A percentile compares a stretch with the other conserved stretches of the same genome.
phyloP scores from a whole-genome alignment of 30 jellyfish, hydroid and myxozoan species.

The Hydractinia symbiolongicarpus region DNA sequence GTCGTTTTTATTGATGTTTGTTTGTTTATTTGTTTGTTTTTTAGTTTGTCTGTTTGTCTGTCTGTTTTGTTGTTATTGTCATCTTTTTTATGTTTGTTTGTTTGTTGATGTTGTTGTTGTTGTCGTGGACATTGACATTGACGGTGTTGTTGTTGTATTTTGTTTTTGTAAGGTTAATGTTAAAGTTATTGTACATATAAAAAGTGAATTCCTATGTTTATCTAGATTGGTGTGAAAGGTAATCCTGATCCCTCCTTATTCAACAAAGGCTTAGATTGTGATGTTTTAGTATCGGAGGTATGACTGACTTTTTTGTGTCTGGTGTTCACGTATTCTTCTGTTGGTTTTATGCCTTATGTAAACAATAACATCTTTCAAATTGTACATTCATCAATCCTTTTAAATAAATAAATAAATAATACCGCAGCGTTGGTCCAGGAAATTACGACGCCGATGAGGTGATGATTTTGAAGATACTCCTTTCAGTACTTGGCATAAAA shows the following conservation, averaged over 20 bases:
- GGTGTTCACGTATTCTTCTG: not conserved
- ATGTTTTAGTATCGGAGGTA: conserved; percentile 95
- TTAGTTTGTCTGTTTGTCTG: not conserved
- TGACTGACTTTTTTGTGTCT: not conserved
- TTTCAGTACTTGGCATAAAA: too few relatives aligned
- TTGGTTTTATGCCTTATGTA: not conserved
- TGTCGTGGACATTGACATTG: too few relatives aligned
- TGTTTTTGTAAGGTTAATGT: not conserved
- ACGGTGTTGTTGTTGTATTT: not conserved
- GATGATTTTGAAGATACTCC: too few relatives aligned
- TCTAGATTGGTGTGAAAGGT: conserved; percentile 95
- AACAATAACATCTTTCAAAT: too few relatives aligned
- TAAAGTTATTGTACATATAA: not conserved
- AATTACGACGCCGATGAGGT: too few relatives aligned
- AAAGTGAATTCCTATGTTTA: not conserved
- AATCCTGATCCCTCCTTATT: conserved; percentile 58
- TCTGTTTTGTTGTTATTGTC: not conserved
- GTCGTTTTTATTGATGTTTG: not conserved
- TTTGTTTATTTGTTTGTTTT: not conserved
- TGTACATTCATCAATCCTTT: too few relatives aligned
- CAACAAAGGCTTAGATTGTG: conserved; percentile 79
- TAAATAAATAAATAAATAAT: too few relatives aligned
- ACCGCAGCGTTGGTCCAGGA: too few relatives aligned
- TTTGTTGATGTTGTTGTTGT: not conserved
- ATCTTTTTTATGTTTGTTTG: not conserved